Conservation (phyloP, 2,797 vertebrate species). For the Salarias fasciatus region DNA sequence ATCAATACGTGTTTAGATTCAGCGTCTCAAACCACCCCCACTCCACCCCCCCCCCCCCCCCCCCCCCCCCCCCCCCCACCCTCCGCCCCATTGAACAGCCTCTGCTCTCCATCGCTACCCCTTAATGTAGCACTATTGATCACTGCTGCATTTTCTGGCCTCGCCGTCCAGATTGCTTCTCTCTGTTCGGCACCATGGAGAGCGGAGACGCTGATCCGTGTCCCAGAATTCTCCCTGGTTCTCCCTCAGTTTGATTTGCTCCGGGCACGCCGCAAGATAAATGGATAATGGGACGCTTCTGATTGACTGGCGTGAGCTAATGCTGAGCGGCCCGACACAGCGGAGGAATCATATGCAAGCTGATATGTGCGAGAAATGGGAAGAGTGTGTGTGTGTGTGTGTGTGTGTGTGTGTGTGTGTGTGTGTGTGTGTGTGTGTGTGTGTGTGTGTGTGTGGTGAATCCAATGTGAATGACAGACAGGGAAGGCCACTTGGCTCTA, state of each 20-base stretch:
- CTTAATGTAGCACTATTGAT: slow-evolving; percentile 66
- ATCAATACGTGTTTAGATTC: slow-evolving; percentile 68
- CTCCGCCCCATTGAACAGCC: slow-evolving; percentile 45
- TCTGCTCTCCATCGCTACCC: slow-evolving; percentile 55
- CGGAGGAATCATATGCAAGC: slow-evolving; percentile 50
- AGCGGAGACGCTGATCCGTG: slow-evolving; percentile 37
- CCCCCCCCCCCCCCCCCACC: slow-evolving; percentile 20
- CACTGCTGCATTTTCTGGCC: slow-evolving; percentile 33
- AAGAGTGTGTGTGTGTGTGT: slow-evolving; percentile 17
- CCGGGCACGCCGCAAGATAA: slow-evolving; percentile 57
- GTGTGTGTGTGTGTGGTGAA: slow-evolving; percentile 28
- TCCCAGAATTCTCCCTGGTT: slow-evolving; percentile 45
- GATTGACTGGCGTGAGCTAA: slow-evolving; percentile 44
- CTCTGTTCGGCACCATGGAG: slow-evolving; percentile 23
- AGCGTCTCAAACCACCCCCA: slow-evolving; percentile 32
- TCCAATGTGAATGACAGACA: slow-evolving; percentile 64
- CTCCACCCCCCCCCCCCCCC: slow-evolving; percentile 30
- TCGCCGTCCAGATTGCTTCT: slow-evolving; percentile 51
- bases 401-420: slow-evolving; percentile 4
- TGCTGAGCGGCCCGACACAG: slow-evolving; percentile 24
- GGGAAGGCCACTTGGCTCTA: slow-evolving; percentile 61
- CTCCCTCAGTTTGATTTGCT: slow-evolving; percentile 53
- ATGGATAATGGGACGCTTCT: slow-evolving; percentile 54
- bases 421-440: slow-evolving; percentile 12
- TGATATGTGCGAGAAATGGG: slow-evolving; percentile 44